These are phyloP conservation scores for Hypsibius dujardini DNA, from an alignment of 1,140 invertebrate genomes.

Conservation along the genomic window DNA sequence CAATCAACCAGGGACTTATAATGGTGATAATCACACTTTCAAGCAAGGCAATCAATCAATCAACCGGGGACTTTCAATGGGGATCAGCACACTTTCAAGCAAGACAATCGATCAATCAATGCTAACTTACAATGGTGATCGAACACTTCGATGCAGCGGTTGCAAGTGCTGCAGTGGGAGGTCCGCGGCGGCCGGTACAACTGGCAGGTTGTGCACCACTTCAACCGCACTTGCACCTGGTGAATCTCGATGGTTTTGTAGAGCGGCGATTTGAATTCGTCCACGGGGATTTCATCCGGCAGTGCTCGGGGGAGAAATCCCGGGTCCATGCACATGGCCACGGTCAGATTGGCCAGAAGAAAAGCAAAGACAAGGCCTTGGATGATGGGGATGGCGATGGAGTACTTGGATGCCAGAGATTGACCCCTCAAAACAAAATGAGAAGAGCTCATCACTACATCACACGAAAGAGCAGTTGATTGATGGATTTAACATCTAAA, in stretches of 20 bases:
- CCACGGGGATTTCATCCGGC: conserved; percentile 84
- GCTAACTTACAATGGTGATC: conserved; percentile 73
- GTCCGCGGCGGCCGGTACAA: conserved; percentile 95
- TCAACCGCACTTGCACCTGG: conserved; percentile 94
- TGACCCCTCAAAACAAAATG: conserved; percentile 44
- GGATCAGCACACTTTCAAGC: too few relatives aligned
- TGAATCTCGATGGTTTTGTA: conserved; percentile 97
- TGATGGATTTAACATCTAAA: too few relatives aligned
- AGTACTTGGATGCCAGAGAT: conserved; percentile 33
- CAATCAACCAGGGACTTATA: too few relatives aligned
- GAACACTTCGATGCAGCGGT: conserved; percentile 97
- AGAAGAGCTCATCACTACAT: too few relatives aligned
- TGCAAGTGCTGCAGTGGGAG: conserved; percentile 96
- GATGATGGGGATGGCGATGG: conserved; percentile 72
- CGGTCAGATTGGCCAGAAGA: conserved; percentile 88
- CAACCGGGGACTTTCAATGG: too few relatives aligned
- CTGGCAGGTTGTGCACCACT: conserved; percentile 99
- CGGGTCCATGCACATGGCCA: conserved; percentile 98
- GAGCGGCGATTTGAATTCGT: conserved; percentile 87
- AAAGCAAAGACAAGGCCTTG: conserved; percentile 88
- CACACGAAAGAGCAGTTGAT: too few relatives aligned
- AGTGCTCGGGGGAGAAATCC: conserved; percentile 87
- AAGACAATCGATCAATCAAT: too few relatives aligned
- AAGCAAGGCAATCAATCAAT: too few relatives aligned
- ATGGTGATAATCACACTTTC: too few relatives aligned